Evolutionary conservation across 2,888 invertebrate species (phyloP).

Genomic region (Tholera decimalis): DNA sequence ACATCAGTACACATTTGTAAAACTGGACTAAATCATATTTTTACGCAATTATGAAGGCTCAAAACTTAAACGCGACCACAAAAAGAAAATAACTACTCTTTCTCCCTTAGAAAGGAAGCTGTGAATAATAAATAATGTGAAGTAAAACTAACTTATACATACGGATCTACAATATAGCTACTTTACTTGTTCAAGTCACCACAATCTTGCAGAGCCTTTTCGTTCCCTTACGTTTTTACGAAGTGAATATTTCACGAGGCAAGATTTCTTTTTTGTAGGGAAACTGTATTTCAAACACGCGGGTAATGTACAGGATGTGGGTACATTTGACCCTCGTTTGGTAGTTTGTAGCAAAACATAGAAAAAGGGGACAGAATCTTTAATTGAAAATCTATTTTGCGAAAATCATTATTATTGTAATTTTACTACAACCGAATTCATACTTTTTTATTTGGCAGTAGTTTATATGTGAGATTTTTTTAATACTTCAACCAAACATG

Average conservation of each 20-base stretch:
- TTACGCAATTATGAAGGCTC: too few relatives aligned
- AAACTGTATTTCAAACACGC: conserved; percentile 54
- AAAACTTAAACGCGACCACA: not conserved
- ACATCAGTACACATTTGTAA: too few relatives aligned
- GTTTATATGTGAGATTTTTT: too few relatives aligned
- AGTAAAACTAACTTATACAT: conserved; percentile 41
- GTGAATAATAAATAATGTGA: conserved; percentile 50
- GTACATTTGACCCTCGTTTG: conserved; percentile 31
- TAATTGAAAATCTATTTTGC: conserved; percentile 1
- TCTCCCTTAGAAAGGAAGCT: not conserved
- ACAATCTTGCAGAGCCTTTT: conserved; percentile 55
- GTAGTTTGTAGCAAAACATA: not conserved
- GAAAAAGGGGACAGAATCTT: not conserved
- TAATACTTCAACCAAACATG: too few relatives aligned
- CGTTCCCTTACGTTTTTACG: conserved; percentile 56
- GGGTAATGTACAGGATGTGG: conserved; percentile 34
- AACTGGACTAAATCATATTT: too few relatives aligned
- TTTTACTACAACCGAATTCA: too few relatives aligned
- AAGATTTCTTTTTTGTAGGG: conserved; percentile 50
- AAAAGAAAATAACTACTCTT: not conserved
- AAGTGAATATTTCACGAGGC: conserved; percentile 61
- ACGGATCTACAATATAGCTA: conserved; percentile 7
- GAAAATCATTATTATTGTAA: too few relatives aligned
- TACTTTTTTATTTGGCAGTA: too few relatives aligned
- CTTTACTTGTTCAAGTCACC: conserved; percentile 41